Evolutionary conservation across 2,888 invertebrate genomes (phyloP).

Genomic region (Pheosia tremula): DNA sequence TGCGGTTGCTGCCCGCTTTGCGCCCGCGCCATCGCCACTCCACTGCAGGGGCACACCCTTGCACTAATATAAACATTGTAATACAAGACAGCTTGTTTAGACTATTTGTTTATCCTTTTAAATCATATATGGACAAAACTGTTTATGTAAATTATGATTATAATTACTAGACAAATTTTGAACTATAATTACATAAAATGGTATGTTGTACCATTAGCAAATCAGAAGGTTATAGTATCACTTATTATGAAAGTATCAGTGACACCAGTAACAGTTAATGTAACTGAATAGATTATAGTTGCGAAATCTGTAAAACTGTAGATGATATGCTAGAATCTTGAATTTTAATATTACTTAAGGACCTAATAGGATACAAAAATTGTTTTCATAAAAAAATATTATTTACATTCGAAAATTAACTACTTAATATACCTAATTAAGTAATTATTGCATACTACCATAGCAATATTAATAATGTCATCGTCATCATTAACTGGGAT

Average conservation of each 20-base stretch:
- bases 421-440: neutral
- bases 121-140: slow-evolving; percentile 7
- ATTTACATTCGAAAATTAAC: neutral
- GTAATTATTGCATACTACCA: neutral
- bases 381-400: neutral
- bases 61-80: neutral
- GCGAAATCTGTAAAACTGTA: neutral
- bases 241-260: neutral
- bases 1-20: too few species aligned
- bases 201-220: neutral
- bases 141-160: slow-evolving; percentile 10
- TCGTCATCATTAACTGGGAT: neutral
- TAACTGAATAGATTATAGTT: neutral
- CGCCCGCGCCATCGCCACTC: neutral
- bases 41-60: slow-evolving; percentile 1
- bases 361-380: neutral
- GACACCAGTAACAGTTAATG: neutral
- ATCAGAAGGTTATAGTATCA: neutral
- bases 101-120: slow-evolving; percentile 12
- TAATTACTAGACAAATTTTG: slow-evolving; percentile 12
- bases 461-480: neutral
- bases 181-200: slow-evolving; percentile 7
- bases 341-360: neutral
- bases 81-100: slow-evolving; percentile 11
- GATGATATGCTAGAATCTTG: neutral